Evolutionary conservation across 2,797 vertebrate genomes (phyloP), one percentile per base, ranked within the genome.

Genomic region (Cynodonichthys magdalenae): DNA sequence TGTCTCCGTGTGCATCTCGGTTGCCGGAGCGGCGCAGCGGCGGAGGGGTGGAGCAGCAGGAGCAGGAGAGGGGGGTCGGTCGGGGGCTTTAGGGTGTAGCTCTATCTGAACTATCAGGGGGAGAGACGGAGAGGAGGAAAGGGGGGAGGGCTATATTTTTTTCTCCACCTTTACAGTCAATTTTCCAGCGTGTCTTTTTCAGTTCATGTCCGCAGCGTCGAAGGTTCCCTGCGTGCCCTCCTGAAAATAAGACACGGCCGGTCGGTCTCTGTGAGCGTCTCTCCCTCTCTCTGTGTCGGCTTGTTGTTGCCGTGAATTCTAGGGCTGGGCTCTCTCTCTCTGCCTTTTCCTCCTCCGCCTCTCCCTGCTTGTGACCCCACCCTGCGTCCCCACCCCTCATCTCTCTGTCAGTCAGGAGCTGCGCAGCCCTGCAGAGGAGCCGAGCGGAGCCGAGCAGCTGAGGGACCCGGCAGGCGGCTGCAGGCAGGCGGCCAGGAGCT

Each of bases 351-450:
- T 94, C 93, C 93, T 94, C 94, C 94, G 93, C 93, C 92, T 93
- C 93, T 94, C 94, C 94, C 93, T 89, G 92, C 87, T 87, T 90
- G 90, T 95, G 94, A 94, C 95, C 95, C 95, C 95, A 96, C 95
- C 95, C 95, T 94, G 92, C 92, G 91, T 94, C 95, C 92, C 95
- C 95, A 95, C 95, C 95, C 94, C 94, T 94, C 93, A 88, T 90
- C 92, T 88, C 82, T 74, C 85, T 79, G 89, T 86, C 85, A 85
- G 82, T 81, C 87, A 82, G 76, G 66, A 83, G 84, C 82, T 80
- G 75, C 82, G 87, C 88, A 83, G 77, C 66, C 77, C 78, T 83
- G 86, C 81, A 72, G 82, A 80, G 79, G 58, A 76, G 74, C 65
- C n/a, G 63, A 58, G 63, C 31, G 27, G 39, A 60, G 67, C 46